phyloP scores from a whole-genome alignment of 2,888 invertebrate species.

The Diadegma fenestrale region DNA sequence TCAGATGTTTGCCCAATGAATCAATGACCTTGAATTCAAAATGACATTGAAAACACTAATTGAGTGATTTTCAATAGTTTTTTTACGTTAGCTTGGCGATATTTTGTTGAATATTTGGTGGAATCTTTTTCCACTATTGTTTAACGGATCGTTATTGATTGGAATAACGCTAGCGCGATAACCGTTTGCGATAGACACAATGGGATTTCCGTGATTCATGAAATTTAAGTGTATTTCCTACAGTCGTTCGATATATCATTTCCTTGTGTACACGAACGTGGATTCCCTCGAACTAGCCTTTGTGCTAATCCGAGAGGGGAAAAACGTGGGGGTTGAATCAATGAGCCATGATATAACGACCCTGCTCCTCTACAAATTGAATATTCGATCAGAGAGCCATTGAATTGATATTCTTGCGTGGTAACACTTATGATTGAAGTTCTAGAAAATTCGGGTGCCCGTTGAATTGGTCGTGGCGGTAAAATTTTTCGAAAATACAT shows the following conservation, averaged over 20 bases:
- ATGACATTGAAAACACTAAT: not conserved
- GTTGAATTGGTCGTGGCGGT: not conserved
- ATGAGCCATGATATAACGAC: conserved; percentile 2
- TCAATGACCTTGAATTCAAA: not conserved
- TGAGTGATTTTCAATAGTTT: not conserved
- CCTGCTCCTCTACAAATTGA: not conserved
- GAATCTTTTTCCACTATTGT: not conserved
- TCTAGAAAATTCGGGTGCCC: not conserved
- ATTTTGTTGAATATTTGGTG: not conserved
- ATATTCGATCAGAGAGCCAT: not conserved
- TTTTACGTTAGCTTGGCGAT: not conserved
- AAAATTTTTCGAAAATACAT: not conserved
- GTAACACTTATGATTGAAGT: not conserved
- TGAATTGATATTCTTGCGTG: not conserved
- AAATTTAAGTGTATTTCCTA: conserved; percentile 18
- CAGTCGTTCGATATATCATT: conserved; percentile 15
- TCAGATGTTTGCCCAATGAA: not conserved
- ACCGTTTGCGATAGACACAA: conserved; percentile 5
- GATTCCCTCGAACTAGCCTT: conserved; percentile 5
- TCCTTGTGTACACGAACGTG: conserved; percentile 12
- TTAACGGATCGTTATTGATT: conserved; percentile 11
- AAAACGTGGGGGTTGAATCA: conserved; percentile 11
- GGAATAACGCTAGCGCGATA: not conserved
- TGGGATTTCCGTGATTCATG: conserved; percentile 18
- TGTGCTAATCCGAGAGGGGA: conserved; percentile 4